Conservation (phyloP, 2,888 invertebrate genomes). For the Lepas anatifera region DNA sequence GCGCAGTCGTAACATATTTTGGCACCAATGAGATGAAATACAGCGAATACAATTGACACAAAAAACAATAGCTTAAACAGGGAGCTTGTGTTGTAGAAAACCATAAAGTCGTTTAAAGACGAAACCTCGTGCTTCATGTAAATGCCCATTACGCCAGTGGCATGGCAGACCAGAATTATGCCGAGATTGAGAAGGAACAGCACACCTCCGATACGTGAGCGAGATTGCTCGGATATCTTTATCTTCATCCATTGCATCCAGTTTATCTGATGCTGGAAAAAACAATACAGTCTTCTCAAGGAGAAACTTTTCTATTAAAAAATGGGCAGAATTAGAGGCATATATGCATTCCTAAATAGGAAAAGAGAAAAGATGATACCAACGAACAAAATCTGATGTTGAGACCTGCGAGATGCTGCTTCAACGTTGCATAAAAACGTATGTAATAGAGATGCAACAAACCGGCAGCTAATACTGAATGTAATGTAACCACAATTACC, state of each 20-base stretch:
- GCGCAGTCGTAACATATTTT: slow-evolving; percentile 1
- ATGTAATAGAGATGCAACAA: too few relatives aligned
- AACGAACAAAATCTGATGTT: too few relatives aligned
- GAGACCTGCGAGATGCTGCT: too few relatives aligned
- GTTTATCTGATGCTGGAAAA: too few relatives aligned
- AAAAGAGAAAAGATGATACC: too few relatives aligned
- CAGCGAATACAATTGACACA: neutral
- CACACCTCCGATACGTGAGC: neutral
- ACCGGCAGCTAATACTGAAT: too few relatives aligned
- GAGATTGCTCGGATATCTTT: neutral
- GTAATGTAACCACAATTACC: too few relatives aligned
- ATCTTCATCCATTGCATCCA: neutral
- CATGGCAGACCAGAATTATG: neutral
- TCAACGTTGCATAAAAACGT: too few relatives aligned
- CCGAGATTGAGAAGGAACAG: neutral
- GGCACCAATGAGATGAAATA: neutral
- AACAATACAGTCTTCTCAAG: too few relatives aligned
- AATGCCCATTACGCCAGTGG: neutral
- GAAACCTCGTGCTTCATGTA: neutral
- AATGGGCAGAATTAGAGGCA: too few relatives aligned
- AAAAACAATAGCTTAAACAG: neutral
- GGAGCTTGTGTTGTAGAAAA: neutral
- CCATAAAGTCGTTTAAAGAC: neutral
- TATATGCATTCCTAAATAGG: too few relatives aligned
- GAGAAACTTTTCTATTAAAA: too few relatives aligned